Percentiles rank a stretch among this genome's conserved stretches.
phyloP scores from a whole-genome alignment of 2,113 vertebrate genomes.

The Callocephalon fimbriatum region DNA sequence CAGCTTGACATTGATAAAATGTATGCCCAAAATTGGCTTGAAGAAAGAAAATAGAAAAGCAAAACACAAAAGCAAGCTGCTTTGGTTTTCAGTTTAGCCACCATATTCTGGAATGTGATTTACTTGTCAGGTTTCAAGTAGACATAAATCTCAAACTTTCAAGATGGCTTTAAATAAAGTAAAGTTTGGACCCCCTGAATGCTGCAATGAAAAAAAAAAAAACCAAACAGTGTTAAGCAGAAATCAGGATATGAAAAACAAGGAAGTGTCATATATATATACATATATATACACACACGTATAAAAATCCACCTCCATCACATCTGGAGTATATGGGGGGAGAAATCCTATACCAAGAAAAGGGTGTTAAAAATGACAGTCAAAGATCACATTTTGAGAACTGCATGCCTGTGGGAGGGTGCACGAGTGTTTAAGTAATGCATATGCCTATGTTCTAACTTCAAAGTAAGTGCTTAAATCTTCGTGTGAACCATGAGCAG shows the following conservation, averaged over 20 bases:
- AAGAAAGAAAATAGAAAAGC: not conserved
- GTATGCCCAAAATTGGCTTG: conserved; percentile 11
- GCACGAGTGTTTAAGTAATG: not conserved
- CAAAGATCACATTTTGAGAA: not conserved
- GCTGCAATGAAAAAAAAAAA: not conserved
- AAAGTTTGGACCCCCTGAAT: not conserved
- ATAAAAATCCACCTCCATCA: not conserved
- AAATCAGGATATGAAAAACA: not conserved
- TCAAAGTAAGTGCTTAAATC: conserved; percentile 18
- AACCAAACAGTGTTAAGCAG: not conserved
- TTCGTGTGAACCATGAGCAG: not conserved
- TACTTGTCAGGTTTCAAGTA: not conserved
- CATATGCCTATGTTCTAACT: not conserved
- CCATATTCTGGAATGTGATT: not conserved
- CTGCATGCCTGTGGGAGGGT: not conserved
- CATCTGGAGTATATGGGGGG: not conserved
- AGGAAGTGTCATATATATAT: not conserved
- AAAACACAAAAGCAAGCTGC: not conserved
- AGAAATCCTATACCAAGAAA: not conserved
- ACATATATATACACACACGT: not conserved
- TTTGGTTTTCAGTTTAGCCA: not conserved
- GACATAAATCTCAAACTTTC: not conserved
- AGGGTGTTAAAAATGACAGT: not conserved
- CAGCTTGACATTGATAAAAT: not conserved
- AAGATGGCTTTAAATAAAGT: not conserved